phyloP scores from a whole-genome alignment of 2,113 vertebrate species.

The Triplophysa rosa region DNA sequence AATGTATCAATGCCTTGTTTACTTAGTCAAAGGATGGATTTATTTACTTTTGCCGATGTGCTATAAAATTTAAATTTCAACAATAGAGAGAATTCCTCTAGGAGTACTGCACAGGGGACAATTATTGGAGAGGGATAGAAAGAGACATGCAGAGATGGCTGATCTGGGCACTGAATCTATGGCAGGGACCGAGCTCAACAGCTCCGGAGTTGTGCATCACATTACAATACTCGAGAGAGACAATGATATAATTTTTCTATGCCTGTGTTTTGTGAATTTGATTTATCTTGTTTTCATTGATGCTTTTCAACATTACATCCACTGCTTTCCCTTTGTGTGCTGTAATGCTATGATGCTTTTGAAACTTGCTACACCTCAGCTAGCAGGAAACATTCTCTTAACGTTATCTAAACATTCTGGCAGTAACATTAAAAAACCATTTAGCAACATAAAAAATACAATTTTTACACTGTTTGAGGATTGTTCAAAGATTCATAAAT shows the following conservation, averaged over 20 bases:
- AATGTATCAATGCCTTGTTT: slow-evolving; percentile 61
- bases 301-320: slow-evolving; percentile 38
- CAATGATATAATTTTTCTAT: slow-evolving; percentile 45
- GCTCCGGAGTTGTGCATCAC: slow-evolving; percentile 57
- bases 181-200: slow-evolving; percentile 56
- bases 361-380: neutral
- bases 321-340: slow-evolving; percentile 47
- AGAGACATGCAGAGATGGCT: slow-evolving; percentile 41
- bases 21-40: slow-evolving; percentile 62
- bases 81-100: slow-evolving; percentile 60
- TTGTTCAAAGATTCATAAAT: too few species aligned
- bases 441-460: too few species aligned
- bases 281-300: slow-evolving; percentile 31
- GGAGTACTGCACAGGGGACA: slow-evolving; percentile 68
- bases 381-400: too few species aligned
- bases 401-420: too few species aligned
- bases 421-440: too few species aligned
- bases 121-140: slow-evolving; percentile 46
- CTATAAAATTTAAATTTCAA: slow-evolving; percentile 56
- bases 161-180: slow-evolving; percentile 72
- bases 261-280: slow-evolving; percentile 54
- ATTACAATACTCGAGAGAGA: slow-evolving; percentile 47
- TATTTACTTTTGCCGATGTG: slow-evolving; percentile 58
- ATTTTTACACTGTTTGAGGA: too few species aligned
- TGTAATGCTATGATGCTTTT: slow-evolving; percentile 27